Base-by-base conservation (phyloP, 2,797 vertebrate genomes). In the Microctenopoma stevenorrisi region DNA sequence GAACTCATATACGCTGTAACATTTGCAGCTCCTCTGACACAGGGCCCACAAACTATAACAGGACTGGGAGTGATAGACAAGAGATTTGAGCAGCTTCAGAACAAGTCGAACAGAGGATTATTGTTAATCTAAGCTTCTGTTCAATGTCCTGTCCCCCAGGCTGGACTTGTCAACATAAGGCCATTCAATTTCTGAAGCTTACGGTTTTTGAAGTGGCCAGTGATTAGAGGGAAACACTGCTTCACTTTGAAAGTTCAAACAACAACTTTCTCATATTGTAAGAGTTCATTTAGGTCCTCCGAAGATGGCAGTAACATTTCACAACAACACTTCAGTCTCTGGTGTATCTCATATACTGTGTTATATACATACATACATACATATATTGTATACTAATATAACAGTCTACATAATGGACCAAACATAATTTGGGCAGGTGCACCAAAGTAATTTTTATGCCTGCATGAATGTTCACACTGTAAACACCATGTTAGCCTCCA, bases 41-140 rank as follows among this genome's bases (percentile, higher is more conserved):
- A 74, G 18, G 59, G 8, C 49, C 30, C 53, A 68, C 44, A 70
- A 74, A 72, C 65, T 60, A 71, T 55, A 74, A 64, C 64, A 66
- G 55, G 49, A 86, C 69, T 35, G 38, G 63, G 50, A 72, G 51
- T 66, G 71, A 82, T 63, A 60, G 74, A 78, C 61, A 66, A 66
- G 78, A 85, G 78, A 88, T 84, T 80, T 79, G 57, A 80, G 74
- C 55, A 67, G 82, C 69, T 80, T 85, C 83, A 85, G 68, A 76
- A 83, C 76, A 74, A 85, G 63, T 79, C 33, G 13, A 80, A 85
- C 72, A 76, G 58, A 82, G 85, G 84, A 92, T 91, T 92, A 91
- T 68, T 78, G 83, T 85, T 91, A 88, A 92, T 90, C 86, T 90
- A 79, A 91, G 86, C 82, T 86, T 82, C 82, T 89, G 82, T 85